A percentile compares a stretch with the other conserved stretches of the same genome.
These are phyloP conservation scores for Meles meles DNA, from an alignment of 2,113 vertebrate species.

Conservation along the genomic window DNA sequence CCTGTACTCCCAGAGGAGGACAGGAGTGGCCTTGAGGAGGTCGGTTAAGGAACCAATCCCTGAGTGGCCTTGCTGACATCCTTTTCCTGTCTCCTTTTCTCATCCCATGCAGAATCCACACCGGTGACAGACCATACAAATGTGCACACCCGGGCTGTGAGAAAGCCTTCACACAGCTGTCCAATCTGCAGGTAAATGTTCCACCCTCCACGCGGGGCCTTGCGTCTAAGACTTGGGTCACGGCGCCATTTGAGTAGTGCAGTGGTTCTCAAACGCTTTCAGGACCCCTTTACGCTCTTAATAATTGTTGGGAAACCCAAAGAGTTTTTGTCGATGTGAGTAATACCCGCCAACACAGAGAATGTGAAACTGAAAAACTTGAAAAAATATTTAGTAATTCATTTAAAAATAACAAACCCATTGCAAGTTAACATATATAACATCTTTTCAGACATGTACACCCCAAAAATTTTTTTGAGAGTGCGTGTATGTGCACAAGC, in stretches of 20 bases:
- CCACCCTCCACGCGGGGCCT: background rate
- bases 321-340: background rate
- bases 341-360: background rate
- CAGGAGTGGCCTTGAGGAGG: background rate
- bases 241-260: background rate
- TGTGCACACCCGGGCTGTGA: constrained; percentile 96
- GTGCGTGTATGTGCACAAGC: background rate
- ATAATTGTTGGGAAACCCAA: background rate
- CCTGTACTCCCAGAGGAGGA: background rate
- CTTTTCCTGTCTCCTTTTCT: constrained; percentile 62
- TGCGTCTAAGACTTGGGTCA: background rate
- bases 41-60: background rate
- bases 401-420: background rate
- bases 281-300: background rate
- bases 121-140: constrained; percentile 96
- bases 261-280: background rate
- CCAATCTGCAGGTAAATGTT: constrained; percentile 93
- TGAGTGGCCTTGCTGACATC: background rate
- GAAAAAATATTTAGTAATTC: background rate
- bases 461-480: background rate
- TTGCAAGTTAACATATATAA: background rate
- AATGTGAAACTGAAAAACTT: background rate
- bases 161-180: constrained; percentile 98
- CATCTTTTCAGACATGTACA: background rate
- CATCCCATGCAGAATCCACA: constrained; percentile 92